Evolutionary conservation across 2,113 vertebrate species (phyloP), one percentile per base, ranked within the genome.

Genomic region (Bostrychus sinensis): DNA sequence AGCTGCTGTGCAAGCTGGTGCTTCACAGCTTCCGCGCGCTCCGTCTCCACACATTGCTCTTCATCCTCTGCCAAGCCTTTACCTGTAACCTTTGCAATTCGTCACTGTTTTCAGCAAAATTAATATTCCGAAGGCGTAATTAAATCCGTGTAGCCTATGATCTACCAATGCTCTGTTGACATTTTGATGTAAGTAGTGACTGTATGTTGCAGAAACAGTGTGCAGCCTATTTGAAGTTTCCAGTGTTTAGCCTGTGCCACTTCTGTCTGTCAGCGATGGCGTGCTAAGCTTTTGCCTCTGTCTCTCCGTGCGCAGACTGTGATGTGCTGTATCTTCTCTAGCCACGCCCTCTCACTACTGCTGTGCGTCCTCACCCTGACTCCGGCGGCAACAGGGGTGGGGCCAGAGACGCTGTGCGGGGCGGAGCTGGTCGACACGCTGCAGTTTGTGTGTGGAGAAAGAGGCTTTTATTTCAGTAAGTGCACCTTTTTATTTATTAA

Each of bases 381-480:
- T 92, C 94, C 92, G 86, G 91, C 94, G 6, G 85, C 87, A 62
- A 89, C 89, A 86, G 88, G 89, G 90, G 91, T 93, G 77, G 94
- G 92, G 46, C 94, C 94, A 0, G 97, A 99, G 93, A 99, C 97
- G 1, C 94, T 99, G 75, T 99, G 97, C 65, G 97, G 97, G 86
- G 96, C 97, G 81, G 97, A 99, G 91, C 89, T 99, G 88, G 97
- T 99, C 81, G 97, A 99, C 69, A 96, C 97, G 84, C 95, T 98
- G 88, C 97, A 99, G 91, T 99, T 99, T 67, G 96, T 99, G 82
- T 99, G 97, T 74, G 97, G 97, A 89, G 96, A 98, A 70, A 94
- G 97, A 91, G 97, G 97, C 88, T 99, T 99, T 92, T 98, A 98
- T 93, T 98, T 99, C 94, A 98, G 97, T 99, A 97, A 98, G 97